Evolutionary conservation across 2,113 vertebrate genomes (phyloP).

Genomic region (Suricata suricatta): DNA sequence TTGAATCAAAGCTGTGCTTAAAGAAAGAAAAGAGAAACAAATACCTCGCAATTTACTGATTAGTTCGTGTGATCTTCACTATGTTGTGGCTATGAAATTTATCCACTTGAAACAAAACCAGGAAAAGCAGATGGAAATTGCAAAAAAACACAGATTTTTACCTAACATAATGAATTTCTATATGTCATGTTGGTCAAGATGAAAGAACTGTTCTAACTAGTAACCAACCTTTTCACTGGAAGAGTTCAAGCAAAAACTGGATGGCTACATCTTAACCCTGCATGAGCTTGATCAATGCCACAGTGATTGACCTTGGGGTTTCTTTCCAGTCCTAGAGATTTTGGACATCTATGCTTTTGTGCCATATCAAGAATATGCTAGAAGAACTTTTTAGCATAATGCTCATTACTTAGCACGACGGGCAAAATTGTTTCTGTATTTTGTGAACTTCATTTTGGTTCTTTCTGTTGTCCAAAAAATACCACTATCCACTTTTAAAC

Average conservation of each 20-base stretch:
- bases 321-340: not conserved
- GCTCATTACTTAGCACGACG: not conserved
- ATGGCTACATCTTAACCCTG: not conserved
- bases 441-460: not conserved
- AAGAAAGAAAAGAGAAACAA: slow-evolving; percentile 18
- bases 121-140: not conserved
- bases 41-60: not conserved
- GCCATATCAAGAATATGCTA: too few relatives aligned
- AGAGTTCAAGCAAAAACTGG: not conserved
- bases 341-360: not conserved
- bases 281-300: not conserved
- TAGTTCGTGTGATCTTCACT: not conserved
- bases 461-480: not conserved
- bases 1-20: not conserved
- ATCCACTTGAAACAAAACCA: not conserved
- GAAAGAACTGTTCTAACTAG: not conserved
- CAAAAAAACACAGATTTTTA: slow-evolving; percentile 4
- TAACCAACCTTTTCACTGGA: not conserved
- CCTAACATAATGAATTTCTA: not conserved
- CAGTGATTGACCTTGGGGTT: not conserved
- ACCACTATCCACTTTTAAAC: not conserved
- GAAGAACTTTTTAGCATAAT: too few relatives aligned
- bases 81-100: not conserved
- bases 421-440: not conserved
- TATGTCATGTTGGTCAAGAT: not conserved